These are phyloP conservation scores for Gila robusta DNA, from an alignment of 2,797 vertebrate genomes.

Conservation along the genomic window DNA sequence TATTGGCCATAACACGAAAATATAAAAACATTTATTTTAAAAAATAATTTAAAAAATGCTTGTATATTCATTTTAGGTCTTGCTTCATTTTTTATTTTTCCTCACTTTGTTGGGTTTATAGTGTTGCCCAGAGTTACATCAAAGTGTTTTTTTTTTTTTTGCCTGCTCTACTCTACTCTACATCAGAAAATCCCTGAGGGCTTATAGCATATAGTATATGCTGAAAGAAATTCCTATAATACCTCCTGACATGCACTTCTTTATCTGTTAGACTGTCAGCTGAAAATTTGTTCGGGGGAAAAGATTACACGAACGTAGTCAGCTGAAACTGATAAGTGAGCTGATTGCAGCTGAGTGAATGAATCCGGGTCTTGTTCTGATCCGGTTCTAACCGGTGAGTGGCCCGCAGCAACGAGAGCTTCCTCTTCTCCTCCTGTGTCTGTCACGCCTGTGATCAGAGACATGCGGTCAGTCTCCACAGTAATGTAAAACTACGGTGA, in stretches of 20 bases:
- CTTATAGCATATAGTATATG: slow-evolving; percentile 36
- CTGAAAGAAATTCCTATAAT: slow-evolving; percentile 60
- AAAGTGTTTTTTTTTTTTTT: slow-evolving; percentile 42
- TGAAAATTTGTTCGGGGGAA: slow-evolving; percentile 55
- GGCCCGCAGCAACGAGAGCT: slow-evolving; percentile 42
- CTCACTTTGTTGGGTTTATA: slow-evolving; percentile 1
- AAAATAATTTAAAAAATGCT: no score
- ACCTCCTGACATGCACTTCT: slow-evolving; percentile 58
- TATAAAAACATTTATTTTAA: no score
- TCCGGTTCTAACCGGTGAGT: slow-evolving; percentile 48
- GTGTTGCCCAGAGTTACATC: slow-evolving; percentile 35
- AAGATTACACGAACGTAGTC: slow-evolving; percentile 58
- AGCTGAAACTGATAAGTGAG: slow-evolving; percentile 61
- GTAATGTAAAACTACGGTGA: slow-evolving; percentile 58
- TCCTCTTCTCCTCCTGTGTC: slow-evolving; percentile 28
- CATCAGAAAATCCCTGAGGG: slow-evolving; percentile 55
- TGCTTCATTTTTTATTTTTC: neutral
- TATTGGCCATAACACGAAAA: neutral
- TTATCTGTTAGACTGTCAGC: slow-evolving; percentile 59
- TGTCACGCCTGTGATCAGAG: slow-evolving; percentile 51
- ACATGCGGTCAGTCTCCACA: slow-evolving; percentile 31
- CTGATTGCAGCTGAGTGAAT: slow-evolving; percentile 53
- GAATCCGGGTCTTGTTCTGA: slow-evolving; percentile 62
- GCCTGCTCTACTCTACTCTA: slow-evolving; percentile 32
- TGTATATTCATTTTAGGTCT: neutral